Conservation (phyloP, 2,888 invertebrate genomes). For the Drosophila antonietae region DNA sequence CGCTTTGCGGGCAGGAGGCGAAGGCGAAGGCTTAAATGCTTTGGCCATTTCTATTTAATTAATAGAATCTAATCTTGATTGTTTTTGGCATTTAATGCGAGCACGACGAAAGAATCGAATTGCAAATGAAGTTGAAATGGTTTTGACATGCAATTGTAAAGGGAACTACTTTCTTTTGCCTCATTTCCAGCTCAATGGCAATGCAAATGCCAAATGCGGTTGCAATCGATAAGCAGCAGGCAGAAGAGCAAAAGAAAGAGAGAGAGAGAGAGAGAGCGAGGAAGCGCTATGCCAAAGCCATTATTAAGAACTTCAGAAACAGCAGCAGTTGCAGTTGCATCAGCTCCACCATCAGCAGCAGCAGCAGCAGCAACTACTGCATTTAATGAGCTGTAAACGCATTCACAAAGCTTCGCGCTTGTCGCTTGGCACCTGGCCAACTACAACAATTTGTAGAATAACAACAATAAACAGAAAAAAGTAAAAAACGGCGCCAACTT, state of each 20-base stretch:
- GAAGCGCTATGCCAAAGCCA: slow-evolving; percentile 5
- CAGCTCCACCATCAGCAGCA: slow-evolving; percentile 9
- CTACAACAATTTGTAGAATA: not conserved
- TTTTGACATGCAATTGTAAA: slow-evolving; percentile 24
- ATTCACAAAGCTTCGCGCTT: slow-evolving; percentile 44
- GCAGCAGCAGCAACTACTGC: slow-evolving; percentile 32
- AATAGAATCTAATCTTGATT: not conserved
- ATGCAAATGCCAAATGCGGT: slow-evolving; percentile 24
- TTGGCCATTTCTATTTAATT: slow-evolving; percentile 3
- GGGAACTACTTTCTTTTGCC: slow-evolving; percentile 14
- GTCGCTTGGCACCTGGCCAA: slow-evolving; percentile 57
- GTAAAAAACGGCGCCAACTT: slow-evolving; percentile 16
- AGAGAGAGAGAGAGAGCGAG: not conserved
- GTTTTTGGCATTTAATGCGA: slow-evolving; percentile 3
- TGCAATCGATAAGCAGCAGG: slow-evolving; percentile 44
- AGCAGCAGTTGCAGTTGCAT: slow-evolving; percentile 1
- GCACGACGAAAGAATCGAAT: slow-evolving; percentile 1
- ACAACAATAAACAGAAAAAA: not conserved
- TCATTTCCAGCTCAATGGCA: slow-evolving; percentile 33
- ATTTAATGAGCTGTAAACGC: slow-evolving; percentile 74
- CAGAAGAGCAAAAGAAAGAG: not conserved
- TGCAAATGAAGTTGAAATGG: slow-evolving; percentile 6
- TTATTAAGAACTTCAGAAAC: slow-evolving; percentile 15
- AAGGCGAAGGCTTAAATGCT: slow-evolving; percentile 1
- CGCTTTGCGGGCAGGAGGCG: not conserved